Base-by-base conservation (phyloP, 2,113 vertebrate species). In the Lepisosteus osseus region DNA sequence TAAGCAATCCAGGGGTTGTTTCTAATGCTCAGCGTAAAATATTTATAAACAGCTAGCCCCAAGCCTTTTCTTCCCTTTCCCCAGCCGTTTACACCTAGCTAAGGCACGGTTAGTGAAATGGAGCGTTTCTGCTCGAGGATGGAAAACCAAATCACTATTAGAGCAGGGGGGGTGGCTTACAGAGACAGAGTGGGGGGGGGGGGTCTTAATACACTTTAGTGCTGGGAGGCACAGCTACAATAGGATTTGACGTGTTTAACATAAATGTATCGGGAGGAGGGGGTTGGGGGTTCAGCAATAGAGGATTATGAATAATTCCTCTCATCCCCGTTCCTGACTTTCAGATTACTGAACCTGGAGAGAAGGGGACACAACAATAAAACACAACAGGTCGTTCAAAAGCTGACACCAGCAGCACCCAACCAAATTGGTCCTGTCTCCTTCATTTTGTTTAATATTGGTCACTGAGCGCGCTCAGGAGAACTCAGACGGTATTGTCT, bases 171-270 rank as follows among this genome's bases (percentile, higher is more conserved):
- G 86, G 85, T 90, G 55, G 55, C 45, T 64, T 57, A 15, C 29
- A 8, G 14, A 17, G 47, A 12, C 7, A 56, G 80, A 88, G 83
- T 74, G 72, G 68, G 85, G 65, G 65, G 79, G 56, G 61, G 12
- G 7, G 76, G 74, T 78, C 76, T 81, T 85, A 82, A 85, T 85
- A 76, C 72, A 79, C 76, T 74, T 78, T 75, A 79, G 86, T 82
- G 89, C 85, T 85, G 80, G 85, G 86, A 85, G 87, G 87, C 87
- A 83, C 86, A 90, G 90, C 88, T 90, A 88, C 89, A 90, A 83
- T 93, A 79, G 84, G 87, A 86, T 92, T 87, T 91, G 88, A 93
- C 89, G 86, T 92, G 88, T 94, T 93, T 94, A 92, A 92, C 92
- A 92, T 94, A 90, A 94, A 91, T 90, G 86, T 92, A 90, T 91